Evolutionary conservation across 1,140 invertebrate genomes (phyloP).

Genomic region (Frieseomelitta varia): DNA sequence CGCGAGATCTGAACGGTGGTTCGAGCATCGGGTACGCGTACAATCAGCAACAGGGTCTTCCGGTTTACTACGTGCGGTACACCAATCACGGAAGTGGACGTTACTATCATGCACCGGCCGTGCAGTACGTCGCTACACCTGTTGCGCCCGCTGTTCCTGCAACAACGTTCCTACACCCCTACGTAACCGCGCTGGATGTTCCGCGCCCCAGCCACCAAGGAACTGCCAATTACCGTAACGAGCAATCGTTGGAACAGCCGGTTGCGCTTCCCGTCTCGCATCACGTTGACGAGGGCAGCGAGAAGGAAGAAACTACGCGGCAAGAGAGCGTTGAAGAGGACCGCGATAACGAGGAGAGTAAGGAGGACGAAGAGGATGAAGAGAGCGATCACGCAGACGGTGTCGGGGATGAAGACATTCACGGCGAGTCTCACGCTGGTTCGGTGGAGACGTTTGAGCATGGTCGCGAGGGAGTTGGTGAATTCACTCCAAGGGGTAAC

Average conservation of each 20-base stretch:
- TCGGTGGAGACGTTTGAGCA: neutral
- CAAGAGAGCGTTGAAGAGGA: neutral
- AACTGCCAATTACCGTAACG: conserved; percentile 42
- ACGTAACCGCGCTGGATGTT: conserved; percentile 29
- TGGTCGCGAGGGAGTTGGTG: neutral
- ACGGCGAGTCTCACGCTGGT: neutral
- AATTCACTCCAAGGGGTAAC: neutral
- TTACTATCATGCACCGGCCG: conserved; percentile 65
- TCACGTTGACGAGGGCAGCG: neutral
- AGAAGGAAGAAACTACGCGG: neutral
- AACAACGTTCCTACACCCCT: conserved; percentile 45
- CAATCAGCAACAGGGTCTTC: conserved; percentile 71
- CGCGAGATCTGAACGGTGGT: conserved; percentile 71
- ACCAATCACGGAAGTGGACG: conserved; percentile 73
- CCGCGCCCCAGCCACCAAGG: conserved; percentile 22
- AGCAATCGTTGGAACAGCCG: conserved; percentile 32
- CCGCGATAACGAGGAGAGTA: neutral
- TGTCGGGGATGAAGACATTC: conserved; percentile 17
- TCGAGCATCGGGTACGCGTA: conserved; percentile 77
- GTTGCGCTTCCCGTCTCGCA: conserved; percentile 40
- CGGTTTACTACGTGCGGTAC: conserved; percentile 75
- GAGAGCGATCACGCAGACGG: conserved; percentile 1
- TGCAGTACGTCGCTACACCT: conserved; percentile 69
- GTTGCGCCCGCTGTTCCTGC: conserved; percentile 62
- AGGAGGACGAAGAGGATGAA: neutral